Conservation (phyloP, 2,797 vertebrate species). For the Selene dorsalis region DNA sequence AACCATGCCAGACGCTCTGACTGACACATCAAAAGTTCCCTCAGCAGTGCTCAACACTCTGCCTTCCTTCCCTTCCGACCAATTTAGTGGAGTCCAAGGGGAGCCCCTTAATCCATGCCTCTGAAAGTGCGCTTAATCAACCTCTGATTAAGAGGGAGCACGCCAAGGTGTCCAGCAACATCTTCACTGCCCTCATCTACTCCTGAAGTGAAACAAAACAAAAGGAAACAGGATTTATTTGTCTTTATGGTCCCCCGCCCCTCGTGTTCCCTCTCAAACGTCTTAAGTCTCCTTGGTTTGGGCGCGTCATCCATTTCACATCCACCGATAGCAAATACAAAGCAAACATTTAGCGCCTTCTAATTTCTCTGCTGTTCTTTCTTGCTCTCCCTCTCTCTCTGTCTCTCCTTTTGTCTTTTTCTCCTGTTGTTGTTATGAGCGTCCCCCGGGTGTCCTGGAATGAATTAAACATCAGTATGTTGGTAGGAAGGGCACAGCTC, state of each 20-base stretch:
- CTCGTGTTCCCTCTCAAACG: conserved; percentile 33
- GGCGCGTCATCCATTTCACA: conserved; percentile 53
- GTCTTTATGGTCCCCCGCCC: conserved; percentile 25
- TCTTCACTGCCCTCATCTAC: conserved; percentile 38
- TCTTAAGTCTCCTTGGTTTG: conserved; percentile 40
- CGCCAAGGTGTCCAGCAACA: conserved; percentile 63
- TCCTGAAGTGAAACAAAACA: conserved; percentile 54
- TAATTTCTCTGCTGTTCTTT: conserved; percentile 39
- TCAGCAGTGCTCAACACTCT: conserved; percentile 46
- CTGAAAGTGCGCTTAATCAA: conserved; percentile 73
- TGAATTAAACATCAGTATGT: conserved; percentile 84
- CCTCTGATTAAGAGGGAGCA: conserved; percentile 76
- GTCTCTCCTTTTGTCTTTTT: conserved; percentile 41
- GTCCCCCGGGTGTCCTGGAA: conserved; percentile 71
- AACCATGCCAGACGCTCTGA: conserved; percentile 66
- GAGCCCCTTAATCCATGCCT: conserved; percentile 78
- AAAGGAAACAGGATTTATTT: conserved; percentile 57
- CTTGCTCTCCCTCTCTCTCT: background rate
- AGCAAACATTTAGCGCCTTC: conserved; percentile 66
- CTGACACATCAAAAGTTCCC: conserved; percentile 75
- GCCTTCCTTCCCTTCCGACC: conserved; percentile 76
- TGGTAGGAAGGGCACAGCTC: conserved; percentile 72
- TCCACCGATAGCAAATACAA: conserved; percentile 58
- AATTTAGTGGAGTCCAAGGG: conserved; percentile 73
- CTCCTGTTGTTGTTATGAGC: conserved; percentile 72